Base-by-base conservation (phyloP, 1,140 invertebrate species). In the Cotesia typhae region DNA sequence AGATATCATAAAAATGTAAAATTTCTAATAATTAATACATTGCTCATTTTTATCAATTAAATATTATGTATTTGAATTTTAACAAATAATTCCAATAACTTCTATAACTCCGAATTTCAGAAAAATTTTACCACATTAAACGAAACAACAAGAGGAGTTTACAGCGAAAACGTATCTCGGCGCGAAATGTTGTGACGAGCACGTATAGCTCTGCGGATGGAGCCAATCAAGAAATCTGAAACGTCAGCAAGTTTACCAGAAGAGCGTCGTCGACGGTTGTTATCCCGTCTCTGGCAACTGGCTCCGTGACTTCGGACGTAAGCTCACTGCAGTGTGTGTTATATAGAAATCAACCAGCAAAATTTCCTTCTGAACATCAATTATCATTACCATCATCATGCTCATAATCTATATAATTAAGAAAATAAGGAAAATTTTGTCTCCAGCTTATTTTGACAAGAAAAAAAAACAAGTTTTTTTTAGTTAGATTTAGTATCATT, bases 151-250 rank as follows among this genome's bases (percentile, higher is more conserved):
- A 28, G 28, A 28, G 1, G 10, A 35, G 17, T 60, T 35, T 20
- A 10, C 3, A 20, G 59, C 20, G 60, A 38, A 63, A 63, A 63
- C 12, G 35, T 9, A 63, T 63, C 60, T 63, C 36, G 12, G 35
- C 36, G 74, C 76, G 80, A 83, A 81, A 79, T 85, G 83, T 86
- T 86, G 85, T 86, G 85, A 85, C 83, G 84, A 86, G 82, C 85
- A 87, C 84, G 85, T 87, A 86, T 47, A 47, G 84, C 77, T 81
- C 80, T 84, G 81, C 82, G 82, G 84, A 86, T 86, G 79, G 83
- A 85, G 81, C 81, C 84, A 86, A 87, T 87, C 85, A 85, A 86
- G 78, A 77, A 85, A 85, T 72, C 80, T 80, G 79, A 74, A 71
- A 14, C 79, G 82, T 87, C 85, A 86, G 85, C 84, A 77, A 74